Evolutionary conservation across 1,140 invertebrate genomes (phyloP).

Genomic region (Eufriesea mexicana): DNA sequence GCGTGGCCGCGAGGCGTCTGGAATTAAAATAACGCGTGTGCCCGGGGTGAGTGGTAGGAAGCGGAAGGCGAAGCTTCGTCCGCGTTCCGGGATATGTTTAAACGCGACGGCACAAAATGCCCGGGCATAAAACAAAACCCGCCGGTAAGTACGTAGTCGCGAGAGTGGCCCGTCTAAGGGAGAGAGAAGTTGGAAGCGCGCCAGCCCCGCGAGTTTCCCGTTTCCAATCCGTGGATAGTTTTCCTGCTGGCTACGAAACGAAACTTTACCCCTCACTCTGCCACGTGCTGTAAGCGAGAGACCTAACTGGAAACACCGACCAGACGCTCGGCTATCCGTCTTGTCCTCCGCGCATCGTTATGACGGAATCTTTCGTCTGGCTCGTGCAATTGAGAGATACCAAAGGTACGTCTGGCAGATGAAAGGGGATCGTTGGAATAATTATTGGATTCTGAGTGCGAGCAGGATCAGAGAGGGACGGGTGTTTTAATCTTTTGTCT

Average conservation of each 20-base stretch:
- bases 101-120: constrained; percentile 42
- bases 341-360: constrained; percentile 29
- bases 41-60: constrained; percentile 7
- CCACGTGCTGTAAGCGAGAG: not conserved
- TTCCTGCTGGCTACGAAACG: constrained; percentile 57
- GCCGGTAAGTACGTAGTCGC: constrained; percentile 52
- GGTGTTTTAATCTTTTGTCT: too few relatives aligned
- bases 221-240: constrained; percentile 66
- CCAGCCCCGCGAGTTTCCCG: constrained; percentile 62
- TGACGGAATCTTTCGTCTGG: constrained; percentile 17
- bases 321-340: constrained; percentile 51
- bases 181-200: constrained; percentile 53
- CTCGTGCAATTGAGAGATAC: constrained; percentile 14
- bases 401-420: not conserved
- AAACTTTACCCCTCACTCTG: constrained; percentile 42
- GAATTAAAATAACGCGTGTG: constrained; percentile 35
- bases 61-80: constrained; percentile 36
- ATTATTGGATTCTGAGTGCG: not conserved
- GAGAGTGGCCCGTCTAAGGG: constrained; percentile 53
- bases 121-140: constrained; percentile 60
- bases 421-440: not conserved
- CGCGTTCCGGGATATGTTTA: constrained; percentile 57
- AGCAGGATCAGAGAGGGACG: too few relatives aligned
- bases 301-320: constrained; percentile 60
- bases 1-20: constrained; percentile 18